Evolutionary conservation across 1,140 invertebrate genomes (phyloP).

Genomic region (Ceratina calcarata): DNA sequence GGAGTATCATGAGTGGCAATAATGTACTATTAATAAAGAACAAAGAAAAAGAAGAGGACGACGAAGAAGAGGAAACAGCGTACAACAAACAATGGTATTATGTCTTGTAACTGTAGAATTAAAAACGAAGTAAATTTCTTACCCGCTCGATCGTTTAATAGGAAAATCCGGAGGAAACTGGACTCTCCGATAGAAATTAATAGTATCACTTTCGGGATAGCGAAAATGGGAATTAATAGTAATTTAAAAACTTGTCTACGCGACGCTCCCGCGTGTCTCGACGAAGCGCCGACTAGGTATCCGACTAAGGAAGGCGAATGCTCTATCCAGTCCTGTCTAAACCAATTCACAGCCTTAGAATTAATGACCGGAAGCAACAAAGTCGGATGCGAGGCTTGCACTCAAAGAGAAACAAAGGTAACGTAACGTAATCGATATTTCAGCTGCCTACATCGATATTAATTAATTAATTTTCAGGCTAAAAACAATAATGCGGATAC

Average conservation of each 20-base stretch:
- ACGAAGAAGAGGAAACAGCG: too few relatives aligned
- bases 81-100: too few relatives aligned
- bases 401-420: constrained; percentile 84
- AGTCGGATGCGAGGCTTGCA: constrained; percentile 95
- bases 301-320: constrained; percentile 88
- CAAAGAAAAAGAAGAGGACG: too few relatives aligned
- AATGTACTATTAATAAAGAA: too few relatives aligned
- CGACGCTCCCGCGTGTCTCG: constrained; percentile 49
- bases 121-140: neutral
- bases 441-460: too few relatives aligned
- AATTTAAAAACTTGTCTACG: too few relatives aligned
- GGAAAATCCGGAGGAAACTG: constrained; percentile 12
- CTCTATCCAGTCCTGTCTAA: constrained; percentile 92
- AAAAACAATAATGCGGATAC: constrained; percentile 79
- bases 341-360: constrained; percentile 94
- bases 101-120: neutral
- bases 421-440: neutral
- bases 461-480: constrained; percentile 33
- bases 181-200: constrained; percentile 42
- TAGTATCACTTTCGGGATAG: constrained; percentile 60
- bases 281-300: constrained; percentile 80
- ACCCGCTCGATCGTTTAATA: neutral
- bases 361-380: constrained; percentile 94
- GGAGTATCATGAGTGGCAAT: too few relatives aligned
- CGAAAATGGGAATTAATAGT: constrained; percentile 47